These are phyloP conservation scores for Oncorhynchus kisutch DNA, from an alignment of 2,113 vertebrate genomes.

Conservation along the genomic window DNA sequence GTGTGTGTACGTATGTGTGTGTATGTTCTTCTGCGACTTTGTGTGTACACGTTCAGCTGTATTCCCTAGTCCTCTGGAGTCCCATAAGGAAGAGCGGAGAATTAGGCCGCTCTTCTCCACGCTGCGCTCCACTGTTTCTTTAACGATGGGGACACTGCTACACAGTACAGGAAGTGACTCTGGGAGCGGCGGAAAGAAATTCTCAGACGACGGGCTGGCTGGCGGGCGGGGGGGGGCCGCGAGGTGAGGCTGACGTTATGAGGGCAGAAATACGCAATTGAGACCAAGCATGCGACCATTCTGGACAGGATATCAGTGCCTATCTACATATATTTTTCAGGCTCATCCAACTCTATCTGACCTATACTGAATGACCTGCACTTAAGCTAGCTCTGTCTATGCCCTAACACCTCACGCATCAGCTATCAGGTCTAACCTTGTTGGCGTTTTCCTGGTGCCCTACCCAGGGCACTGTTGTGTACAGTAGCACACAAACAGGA, in stretches of 20 bases:
- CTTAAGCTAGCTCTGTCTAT: conserved; percentile 22
- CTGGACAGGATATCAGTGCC: conserved; percentile 47
- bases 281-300: conserved; percentile 6
- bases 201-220: conserved; percentile 45
- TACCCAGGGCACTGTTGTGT: conserved; percentile 47
- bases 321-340: conserved; percentile 56
- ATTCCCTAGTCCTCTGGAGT: conserved; percentile 31
- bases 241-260: conserved; percentile 36
- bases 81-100: conserved; percentile 63
- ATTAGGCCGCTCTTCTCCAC: conserved; percentile 47
- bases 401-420: background rate
- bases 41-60: background rate
- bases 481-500: conserved; percentile 62
- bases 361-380: conserved; percentile 34
- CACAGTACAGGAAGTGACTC: conserved; percentile 65
- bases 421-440: conserved; percentile 34
- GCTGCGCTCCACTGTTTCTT: conserved; percentile 35
- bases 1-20: conserved; percentile 57
- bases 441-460: conserved; percentile 63
- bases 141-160: conserved; percentile 57
- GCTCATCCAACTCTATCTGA: conserved; percentile 49
- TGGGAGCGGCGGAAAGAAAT: conserved; percentile 51
- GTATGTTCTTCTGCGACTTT: background rate
- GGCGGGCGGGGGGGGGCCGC: background rate
- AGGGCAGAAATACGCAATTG: conserved; percentile 36